These are phyloP conservation scores for Rhagoletis pomonella DNA, from an alignment of 1,140 invertebrate species.

Conservation along the genomic window DNA sequence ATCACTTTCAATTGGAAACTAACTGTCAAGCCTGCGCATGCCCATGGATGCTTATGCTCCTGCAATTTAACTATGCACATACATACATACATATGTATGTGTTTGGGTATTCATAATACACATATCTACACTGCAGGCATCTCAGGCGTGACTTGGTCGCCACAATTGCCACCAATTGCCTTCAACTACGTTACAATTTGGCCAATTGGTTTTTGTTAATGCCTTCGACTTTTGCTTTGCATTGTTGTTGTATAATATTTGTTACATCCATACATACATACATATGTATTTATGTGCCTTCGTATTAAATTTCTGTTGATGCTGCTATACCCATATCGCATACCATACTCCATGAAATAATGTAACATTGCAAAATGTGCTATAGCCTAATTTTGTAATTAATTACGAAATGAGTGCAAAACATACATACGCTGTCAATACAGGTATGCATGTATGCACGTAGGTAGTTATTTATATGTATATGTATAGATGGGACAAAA, in stretches of 20 bases:
- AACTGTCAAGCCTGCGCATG: conserved; percentile 30
- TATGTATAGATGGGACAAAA: neutral
- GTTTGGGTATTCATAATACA: too few relatives aligned
- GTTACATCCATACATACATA: neutral
- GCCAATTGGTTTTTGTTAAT: neutral
- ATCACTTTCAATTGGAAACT: conserved; percentile 32
- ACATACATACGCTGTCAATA: neutral
- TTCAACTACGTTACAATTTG: neutral
- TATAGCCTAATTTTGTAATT: neutral
- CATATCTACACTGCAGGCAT: neutral
- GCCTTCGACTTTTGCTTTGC: neutral
- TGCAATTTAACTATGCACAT: neutral
- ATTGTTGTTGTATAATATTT: conserved; percentile 1
- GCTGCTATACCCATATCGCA: neutral
- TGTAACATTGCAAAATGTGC: neutral
- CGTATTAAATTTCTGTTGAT: conserved; percentile 19
- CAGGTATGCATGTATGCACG: neutral
- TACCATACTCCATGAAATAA: neutral
- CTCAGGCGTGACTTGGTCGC: conserved; percentile 11
- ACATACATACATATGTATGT: too few relatives aligned
- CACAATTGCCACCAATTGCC: neutral
- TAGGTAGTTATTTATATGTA: neutral
- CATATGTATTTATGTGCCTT: neutral
- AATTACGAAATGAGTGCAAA: neutral
- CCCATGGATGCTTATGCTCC: conserved; percentile 1